Base-by-base conservation (phyloP, 2,888 invertebrate species). In the Noctua janthe region DNA sequence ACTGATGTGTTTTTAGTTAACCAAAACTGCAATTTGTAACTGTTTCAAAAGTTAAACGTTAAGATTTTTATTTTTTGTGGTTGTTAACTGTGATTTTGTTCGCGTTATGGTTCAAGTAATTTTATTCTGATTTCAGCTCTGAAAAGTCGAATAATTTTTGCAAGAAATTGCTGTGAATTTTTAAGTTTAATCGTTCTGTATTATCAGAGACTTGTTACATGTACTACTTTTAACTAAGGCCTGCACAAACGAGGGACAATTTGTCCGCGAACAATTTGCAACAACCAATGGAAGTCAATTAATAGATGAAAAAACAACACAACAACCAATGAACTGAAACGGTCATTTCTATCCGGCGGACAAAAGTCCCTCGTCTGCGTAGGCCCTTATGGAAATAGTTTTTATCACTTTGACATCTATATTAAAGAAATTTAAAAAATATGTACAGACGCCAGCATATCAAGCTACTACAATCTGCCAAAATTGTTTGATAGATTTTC, bases 21-120 rank as follows among this genome's bases (percentile, higher is more conserved):
- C 76, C 71, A 69, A 74, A 85, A 85, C 56, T 79, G 78, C 82
- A 85, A 85, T 82, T 85, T 85, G 85, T 85, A 76, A 85, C 76
- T 82, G 85, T 85, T 85, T 54, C 47, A 74, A 85, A 80, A 85
- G 82, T 85, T 82, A 29, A 82, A 69, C 73, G 62, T 54, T 64
- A 47, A 74, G 64, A 76, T 71, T 81, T 80, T 80, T 64, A 43
- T 69, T 82, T 84, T 85, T 79, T 85, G 75, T 20, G 47, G 66
- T 17, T 69, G 62, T 71, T 69, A 71, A 78, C 73, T 76, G 78
- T 17, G 74, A 82, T 85, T 85, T 78, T 20, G 56, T 78, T 78
- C 51, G 62, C 71, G 15, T 85, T 78, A 76, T 66, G 74, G 70
- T 84, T 81, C 59, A 39, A 74, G 54, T 72, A 23, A 54, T 84